Evolutionary conservation across 2,797 vertebrate genomes (phyloP), one percentile per base, ranked within the genome.

Genomic region (Salmo trutta): DNA sequence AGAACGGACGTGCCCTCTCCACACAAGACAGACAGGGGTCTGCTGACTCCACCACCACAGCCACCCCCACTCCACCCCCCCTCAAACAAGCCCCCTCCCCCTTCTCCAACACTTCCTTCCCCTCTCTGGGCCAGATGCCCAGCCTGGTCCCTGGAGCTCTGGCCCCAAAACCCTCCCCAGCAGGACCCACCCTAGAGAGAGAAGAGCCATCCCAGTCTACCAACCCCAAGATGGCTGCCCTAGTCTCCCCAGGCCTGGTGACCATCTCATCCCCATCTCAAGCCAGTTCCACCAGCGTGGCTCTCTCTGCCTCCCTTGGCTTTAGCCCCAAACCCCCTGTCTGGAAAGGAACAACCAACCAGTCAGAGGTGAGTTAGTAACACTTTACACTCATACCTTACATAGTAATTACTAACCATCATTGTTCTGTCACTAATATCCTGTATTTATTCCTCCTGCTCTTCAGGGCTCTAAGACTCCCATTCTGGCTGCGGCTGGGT

Each of bases 1-100:
- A 99, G 92, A 99, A 99, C 54, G 97, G 98, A 74, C 96, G 96
- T 77, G 90, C 94, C 5, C 87, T 95, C 54, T 90, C 96, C 82
- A 93, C 95, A 36, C 97, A 97, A 82, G 98, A 96, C 74, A 95
- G 56, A 62, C 56, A 93, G 47, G 88, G 92, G 75, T 87, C 91
- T 82, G 92, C 94, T 65, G 95, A 96, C 72, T 84, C 93, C 24
- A 90, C 88, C 41, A 47, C 41, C 17, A 89, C 86, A 7, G 70
- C 83, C 79, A 92, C 96, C 77, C 91, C 92, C 6, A 93, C 89
- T 16, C 94, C 94, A 12, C 85, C 95, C 72, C 93, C 96, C 73
- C 90, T 95, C 59, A 95, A 95, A 81, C 94, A 94, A 54, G 94
- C 94, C 8, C 97, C 97, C 27, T 94, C 96, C 88, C 94, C 94